These are phyloP conservation scores for Lepus timidus DNA, from an alignment of 2,113 vertebrate species.

Conservation along the genomic window DNA sequence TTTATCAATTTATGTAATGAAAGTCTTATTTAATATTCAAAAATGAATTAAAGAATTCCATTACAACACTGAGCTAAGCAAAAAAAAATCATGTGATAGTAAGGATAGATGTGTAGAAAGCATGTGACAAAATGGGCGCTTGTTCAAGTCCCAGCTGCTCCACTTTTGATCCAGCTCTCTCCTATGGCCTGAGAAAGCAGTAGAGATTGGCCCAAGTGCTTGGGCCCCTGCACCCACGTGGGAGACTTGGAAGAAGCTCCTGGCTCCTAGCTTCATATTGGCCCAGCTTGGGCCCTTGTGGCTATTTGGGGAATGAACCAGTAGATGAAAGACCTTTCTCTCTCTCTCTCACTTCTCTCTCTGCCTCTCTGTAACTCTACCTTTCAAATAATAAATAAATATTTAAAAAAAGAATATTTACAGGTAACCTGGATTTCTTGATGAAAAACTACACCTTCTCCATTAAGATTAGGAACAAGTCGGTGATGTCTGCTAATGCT, in stretches of 20 bases:
- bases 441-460: not conserved
- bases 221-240: too few relatives aligned
- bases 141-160: not conserved
- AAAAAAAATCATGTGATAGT: not conserved
- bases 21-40: not conserved
- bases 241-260: too few relatives aligned
- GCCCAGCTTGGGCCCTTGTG: too few relatives aligned
- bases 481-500: not conserved
- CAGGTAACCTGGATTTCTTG: not conserved
- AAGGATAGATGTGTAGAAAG: not conserved
- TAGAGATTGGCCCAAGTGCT: too few relatives aligned
- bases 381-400: too few relatives aligned
- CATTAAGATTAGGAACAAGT: not conserved
- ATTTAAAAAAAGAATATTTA: not conserved
- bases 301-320: too few relatives aligned
- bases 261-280: too few relatives aligned
- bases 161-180: too few relatives aligned
- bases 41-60: not conserved
- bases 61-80: not conserved
- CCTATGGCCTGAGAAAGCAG: too few relatives aligned
- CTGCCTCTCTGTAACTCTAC: too few relatives aligned
- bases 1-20: not conserved
- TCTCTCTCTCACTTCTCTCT: too few relatives aligned
- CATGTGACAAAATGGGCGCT: not conserved
- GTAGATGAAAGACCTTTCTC: too few relatives aligned